Evolutionary conservation across 2,797 vertebrate genomes (phyloP).

Genomic region (Rhinella marina): DNA sequence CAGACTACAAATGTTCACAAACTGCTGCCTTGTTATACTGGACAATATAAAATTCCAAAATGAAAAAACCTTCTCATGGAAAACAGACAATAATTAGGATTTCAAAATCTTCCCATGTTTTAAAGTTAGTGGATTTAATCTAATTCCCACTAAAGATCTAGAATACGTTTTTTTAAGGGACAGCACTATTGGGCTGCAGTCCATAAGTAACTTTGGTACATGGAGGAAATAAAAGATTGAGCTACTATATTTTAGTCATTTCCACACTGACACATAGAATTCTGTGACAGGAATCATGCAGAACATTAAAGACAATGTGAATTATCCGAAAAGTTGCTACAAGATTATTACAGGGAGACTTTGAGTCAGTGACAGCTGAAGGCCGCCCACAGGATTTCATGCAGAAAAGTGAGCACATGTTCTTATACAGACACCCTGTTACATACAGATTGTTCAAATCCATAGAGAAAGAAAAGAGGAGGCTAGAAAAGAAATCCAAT

Average conservation of each 20-base stretch:
- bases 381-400: conserved; percentile 54
- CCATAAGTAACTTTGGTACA: neutral
- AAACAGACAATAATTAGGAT: neutral
- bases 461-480: neutral
- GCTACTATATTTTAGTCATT: neutral
- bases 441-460: conserved; percentile 34
- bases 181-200: neutral
- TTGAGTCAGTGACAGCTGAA: conserved; percentile 54
- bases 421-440: conserved; percentile 32
- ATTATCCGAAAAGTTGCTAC: neutral
- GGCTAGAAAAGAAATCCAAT: neutral
- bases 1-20: no score
- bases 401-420: conserved; percentile 52
- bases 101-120: neutral
- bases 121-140: neutral
- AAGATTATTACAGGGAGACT: conserved; percentile 25
- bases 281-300: neutral
- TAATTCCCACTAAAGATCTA: neutral
- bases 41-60: no score
- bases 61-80: no score
- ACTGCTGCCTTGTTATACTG: no score
- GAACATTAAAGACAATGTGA: neutral
- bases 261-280: neutral
- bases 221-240: neutral
- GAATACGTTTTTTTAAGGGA: neutral